Evolutionary conservation across 2,888 invertebrate species (phyloP).

Genomic region (Sarcophaga variegata): DNA sequence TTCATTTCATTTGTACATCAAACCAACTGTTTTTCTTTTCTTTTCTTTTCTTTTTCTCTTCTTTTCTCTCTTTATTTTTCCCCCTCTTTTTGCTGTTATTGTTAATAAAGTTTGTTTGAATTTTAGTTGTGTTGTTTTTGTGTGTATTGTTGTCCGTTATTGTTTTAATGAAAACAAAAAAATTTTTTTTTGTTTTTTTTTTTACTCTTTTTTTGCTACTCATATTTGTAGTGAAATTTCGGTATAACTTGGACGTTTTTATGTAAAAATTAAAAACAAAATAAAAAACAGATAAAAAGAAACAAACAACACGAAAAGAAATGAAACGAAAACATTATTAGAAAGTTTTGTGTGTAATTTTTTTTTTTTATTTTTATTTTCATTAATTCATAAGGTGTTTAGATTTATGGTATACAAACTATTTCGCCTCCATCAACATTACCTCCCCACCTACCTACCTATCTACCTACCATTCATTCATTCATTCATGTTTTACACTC

Average conservation of each 20-base stretch:
- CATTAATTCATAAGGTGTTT: conserved; percentile 63
- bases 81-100: background rate
- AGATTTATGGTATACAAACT: conserved; percentile 51
- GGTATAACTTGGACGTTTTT: conserved; percentile 49
- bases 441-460: no score
- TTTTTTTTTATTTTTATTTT: background rate
- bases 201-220: conserved; percentile 42
- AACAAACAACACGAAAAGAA: background rate
- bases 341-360: conserved; percentile 45
- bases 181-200: conserved; percentile 31
- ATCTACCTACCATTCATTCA: background rate
- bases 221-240: conserved; percentile 53
- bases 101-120: conserved; percentile 31
- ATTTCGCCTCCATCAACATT: background rate
- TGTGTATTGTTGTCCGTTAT: conserved; percentile 13
- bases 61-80: no score
- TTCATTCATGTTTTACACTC: background rate
- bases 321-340: conserved; percentile 51
- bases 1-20: conserved; percentile 46
- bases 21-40: conserved; percentile 8
- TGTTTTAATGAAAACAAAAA: conserved; percentile 45
- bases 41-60: no score
- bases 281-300: background rate
- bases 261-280: background rate
- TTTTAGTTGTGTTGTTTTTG: background rate